Percentiles rank a stretch among this genome's conserved stretches.
Evolutionary conservation across 2,113 vertebrate species (phyloP).

Genomic region (human (Homo sapiens)): GRCh38 chr21:32651501-32652000

Average conservation of each 20-base stretch:
- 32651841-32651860: neutral
- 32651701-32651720: neutral
- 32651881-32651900: neutral
- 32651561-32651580: neutral
- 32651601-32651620: neutral
- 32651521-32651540: neutral
- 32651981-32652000: neutral
- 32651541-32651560: neutral
- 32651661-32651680: neutral
- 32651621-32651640: neutral
- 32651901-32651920: neutral
- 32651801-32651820: neutral
- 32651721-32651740: neutral
- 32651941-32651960: neutral
- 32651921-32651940: neutral
- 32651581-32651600: neutral
- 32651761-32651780: constrained; percentile 1
- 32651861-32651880: neutral
- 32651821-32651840: neutral
- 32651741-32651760: neutral
- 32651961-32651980: neutral
- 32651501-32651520: neutral
- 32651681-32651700: neutral
- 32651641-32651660: neutral
- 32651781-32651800: neutral